Evolutionary conservation across 2,797 vertebrate species (phyloP).

Genomic region (Cuculus canorus): DNA sequence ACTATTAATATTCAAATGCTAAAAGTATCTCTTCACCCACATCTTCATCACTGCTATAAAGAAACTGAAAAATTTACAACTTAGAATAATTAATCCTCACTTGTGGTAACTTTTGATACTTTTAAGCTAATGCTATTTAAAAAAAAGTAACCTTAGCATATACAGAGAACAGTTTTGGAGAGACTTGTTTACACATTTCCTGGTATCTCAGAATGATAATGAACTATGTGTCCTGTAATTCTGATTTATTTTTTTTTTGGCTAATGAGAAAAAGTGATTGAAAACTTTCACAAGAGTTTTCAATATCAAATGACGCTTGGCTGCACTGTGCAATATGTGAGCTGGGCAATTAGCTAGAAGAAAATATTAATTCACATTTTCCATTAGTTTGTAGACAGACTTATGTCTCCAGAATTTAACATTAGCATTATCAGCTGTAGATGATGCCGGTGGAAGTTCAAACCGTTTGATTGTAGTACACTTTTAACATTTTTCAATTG

Average conservation of each 20-base stretch:
- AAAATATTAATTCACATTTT: conserved; percentile 62
- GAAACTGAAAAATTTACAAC: neutral
- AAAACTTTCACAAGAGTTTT: neutral
- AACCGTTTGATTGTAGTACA: conserved; percentile 49
- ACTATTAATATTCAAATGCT: neutral
- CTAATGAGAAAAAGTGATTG: neutral
- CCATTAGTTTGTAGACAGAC: conserved; percentile 68
- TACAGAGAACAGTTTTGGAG: neutral
- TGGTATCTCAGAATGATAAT: neutral
- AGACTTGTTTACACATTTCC: neutral
- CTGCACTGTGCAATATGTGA: neutral
- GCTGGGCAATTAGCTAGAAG: conserved; percentile 47
- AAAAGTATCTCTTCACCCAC: neutral
- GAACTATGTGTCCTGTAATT: neutral
- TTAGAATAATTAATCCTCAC: neutral
- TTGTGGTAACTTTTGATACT: neutral
- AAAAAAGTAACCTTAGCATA: neutral
- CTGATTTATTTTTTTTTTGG: neutral
- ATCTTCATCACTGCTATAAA: neutral
- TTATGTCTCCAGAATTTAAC: conserved; percentile 57
- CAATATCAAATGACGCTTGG: neutral
- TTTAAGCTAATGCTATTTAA: neutral
- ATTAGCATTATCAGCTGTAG: conserved; percentile 52
- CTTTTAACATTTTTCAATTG: conserved; percentile 28
- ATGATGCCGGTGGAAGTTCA: conserved; percentile 41